A percentile compares a stretch with the other conserved stretches of the same genome.
phyloP scores from a whole-genome alignment of 2,888 invertebrate genomes.

The Thymelicus sylvestris region DNA sequence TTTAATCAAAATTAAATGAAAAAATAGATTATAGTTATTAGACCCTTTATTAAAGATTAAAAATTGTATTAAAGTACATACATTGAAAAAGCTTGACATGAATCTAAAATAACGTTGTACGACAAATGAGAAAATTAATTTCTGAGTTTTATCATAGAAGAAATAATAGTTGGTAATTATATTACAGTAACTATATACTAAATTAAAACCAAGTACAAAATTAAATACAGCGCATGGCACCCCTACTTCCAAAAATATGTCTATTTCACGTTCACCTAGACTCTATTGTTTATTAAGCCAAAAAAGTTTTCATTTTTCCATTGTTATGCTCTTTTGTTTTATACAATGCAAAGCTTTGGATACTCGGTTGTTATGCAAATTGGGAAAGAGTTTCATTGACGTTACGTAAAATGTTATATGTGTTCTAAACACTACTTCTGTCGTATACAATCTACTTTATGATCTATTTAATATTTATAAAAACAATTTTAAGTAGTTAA shows the following conservation, averaged over 20 bases:
- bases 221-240: conserved; percentile 43
- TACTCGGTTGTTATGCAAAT: conserved; percentile 61
- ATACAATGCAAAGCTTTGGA: conserved; percentile 66
- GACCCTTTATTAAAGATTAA: too few species aligned
- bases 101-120: too few species aligned
- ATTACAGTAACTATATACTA: too few species aligned
- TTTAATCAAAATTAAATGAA: too few species aligned
- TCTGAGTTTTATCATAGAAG: too few species aligned
- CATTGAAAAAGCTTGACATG: too few species aligned
- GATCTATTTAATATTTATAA: conserved; percentile 20
- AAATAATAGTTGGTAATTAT: too few species aligned
- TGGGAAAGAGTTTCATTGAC: conserved; percentile 56
- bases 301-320: conserved; percentile 74
- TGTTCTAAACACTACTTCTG: conserved; percentile 39
- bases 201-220: background rate
- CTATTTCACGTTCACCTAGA: conserved; percentile 74
- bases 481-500: background rate
- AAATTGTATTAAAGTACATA: too few species aligned
- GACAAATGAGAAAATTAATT: too few species aligned
- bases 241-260: conserved; percentile 68
- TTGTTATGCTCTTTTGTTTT: conserved; percentile 78
- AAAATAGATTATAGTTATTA: too few species aligned
- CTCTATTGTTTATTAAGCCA: conserved; percentile 74
- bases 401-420: conserved; percentile 45
- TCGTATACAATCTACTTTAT: conserved; percentile 27